Evolutionary conservation across 2,888 invertebrate species (phyloP).

Genomic region (Acanthococcus lagerstroemiae): DNA sequence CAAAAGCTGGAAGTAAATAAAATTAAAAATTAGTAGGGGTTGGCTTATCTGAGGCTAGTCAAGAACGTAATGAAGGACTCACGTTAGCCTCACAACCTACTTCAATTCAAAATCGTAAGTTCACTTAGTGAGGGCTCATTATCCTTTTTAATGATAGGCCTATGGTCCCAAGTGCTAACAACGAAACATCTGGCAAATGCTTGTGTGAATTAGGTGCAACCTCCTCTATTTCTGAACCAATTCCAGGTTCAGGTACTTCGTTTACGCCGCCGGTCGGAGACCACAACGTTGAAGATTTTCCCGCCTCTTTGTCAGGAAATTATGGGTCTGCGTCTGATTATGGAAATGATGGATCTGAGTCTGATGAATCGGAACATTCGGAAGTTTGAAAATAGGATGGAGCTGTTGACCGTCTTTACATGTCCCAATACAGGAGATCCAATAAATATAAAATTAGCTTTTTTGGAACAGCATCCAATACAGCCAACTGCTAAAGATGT

Average conservation of each 20-base stretch:
- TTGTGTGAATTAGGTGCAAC: background rate
- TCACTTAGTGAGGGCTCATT: background rate
- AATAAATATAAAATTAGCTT: conserved; percentile 12
- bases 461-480: conserved; percentile 14
- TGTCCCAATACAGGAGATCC: conserved; percentile 1
- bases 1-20: background rate
- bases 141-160: no score
- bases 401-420: background rate
- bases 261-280: background rate
- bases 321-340: no score
- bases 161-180: background rate
- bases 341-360: no score
- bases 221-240: background rate
- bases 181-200: background rate
- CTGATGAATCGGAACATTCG: background rate
- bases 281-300: background rate
- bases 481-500: conserved; percentile 6
- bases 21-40: background rate
- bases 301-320: background rate
- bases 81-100: background rate
- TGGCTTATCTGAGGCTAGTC: background rate
- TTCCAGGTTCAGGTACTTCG: background rate
- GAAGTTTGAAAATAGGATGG: background rate
- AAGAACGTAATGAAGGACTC: background rate
- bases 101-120: background rate